Conservation (phyloP, 2,888 invertebrate genomes). For the Augochlorella aurata region DNA sequence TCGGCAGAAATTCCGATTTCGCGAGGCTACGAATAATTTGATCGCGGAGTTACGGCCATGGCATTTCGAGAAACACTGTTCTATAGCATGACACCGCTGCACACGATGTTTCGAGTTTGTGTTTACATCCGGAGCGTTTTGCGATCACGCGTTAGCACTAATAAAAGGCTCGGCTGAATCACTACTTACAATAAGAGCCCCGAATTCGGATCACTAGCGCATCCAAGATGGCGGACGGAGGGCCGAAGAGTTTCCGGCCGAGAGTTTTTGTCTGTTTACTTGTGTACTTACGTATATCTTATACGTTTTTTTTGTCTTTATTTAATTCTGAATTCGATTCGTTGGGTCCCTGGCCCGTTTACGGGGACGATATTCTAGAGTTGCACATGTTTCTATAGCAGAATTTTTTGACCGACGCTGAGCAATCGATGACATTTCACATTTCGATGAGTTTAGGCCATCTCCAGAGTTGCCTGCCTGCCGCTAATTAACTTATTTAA, state of each 20-base stretch:
- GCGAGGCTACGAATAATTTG: neutral
- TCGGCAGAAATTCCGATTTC: no score
- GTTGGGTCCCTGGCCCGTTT: slow-evolving; percentile 32
- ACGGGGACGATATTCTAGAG: slow-evolving; percentile 63
- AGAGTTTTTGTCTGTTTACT: neutral
- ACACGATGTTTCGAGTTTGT: slow-evolving; percentile 59
- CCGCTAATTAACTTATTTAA: slow-evolving; percentile 48
- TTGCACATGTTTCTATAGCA: slow-evolving; percentile 71
- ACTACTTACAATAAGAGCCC: neutral
- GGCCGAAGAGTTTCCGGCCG: slow-evolving; percentile 5
- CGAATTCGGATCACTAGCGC: slow-evolving; percentile 58
- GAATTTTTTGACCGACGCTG: slow-evolving; percentile 68
- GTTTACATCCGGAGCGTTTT: slow-evolving; percentile 6
- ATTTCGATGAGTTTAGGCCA: slow-evolving; percentile 79
- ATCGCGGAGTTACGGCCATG: neutral
- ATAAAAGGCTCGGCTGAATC: slow-evolving; percentile 1
- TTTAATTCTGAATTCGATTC: neutral
- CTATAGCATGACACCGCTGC: slow-evolving; percentile 65
- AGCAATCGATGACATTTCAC: slow-evolving; percentile 76
- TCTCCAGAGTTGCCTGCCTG: slow-evolving; percentile 82
- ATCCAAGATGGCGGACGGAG: slow-evolving; percentile 47
- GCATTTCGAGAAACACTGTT: slow-evolving; percentile 55
- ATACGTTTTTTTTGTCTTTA: neutral
- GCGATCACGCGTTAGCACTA: neutral
- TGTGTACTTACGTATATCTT: neutral